Evolutionary conservation across 2,113 vertebrate genomes (phyloP).

Genomic region (Eptesicus fuscus): DNA sequence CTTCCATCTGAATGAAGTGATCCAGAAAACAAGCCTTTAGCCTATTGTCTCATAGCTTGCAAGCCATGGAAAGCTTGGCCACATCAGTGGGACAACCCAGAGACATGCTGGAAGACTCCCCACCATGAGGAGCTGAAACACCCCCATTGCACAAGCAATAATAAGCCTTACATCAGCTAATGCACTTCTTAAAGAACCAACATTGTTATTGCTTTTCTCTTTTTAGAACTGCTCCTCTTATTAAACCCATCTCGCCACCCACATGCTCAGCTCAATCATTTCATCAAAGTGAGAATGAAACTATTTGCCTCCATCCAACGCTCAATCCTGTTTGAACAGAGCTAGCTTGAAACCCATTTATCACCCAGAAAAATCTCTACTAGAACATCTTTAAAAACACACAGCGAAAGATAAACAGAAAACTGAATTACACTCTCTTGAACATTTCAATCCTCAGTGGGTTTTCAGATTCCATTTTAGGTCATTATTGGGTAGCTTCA

Average conservation of each 20-base stretch:
- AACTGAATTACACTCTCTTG: not conserved
- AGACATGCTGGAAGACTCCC: not conserved
- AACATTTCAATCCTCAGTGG: not conserved
- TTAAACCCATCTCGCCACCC: not conserved
- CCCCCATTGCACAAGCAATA: not conserved
- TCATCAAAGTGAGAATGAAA: not conserved
- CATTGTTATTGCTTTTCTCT: not conserved
- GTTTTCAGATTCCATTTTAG: slow-evolving; percentile 45
- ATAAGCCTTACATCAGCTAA: not conserved
- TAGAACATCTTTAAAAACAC: slow-evolving; percentile 34
- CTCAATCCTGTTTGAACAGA: not conserved
- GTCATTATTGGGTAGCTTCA: not conserved
- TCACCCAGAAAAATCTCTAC: not conserved
- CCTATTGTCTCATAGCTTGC: not conserved
- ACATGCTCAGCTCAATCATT: not conserved
- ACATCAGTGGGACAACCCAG: not conserved
- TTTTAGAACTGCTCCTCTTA: not conserved
- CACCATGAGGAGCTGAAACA: not conserved
- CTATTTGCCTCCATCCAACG: not conserved
- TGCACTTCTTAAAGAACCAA: not conserved
- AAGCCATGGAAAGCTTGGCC: not conserved
- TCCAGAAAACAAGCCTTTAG: not conserved
- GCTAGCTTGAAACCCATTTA: slow-evolving; percentile 31
- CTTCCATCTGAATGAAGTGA: not conserved
- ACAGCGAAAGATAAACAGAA: slow-evolving; percentile 46